Conservation (phyloP, 53 echinoderm and acorn worm genomes). For the Pentamera pediparva region DNA sequence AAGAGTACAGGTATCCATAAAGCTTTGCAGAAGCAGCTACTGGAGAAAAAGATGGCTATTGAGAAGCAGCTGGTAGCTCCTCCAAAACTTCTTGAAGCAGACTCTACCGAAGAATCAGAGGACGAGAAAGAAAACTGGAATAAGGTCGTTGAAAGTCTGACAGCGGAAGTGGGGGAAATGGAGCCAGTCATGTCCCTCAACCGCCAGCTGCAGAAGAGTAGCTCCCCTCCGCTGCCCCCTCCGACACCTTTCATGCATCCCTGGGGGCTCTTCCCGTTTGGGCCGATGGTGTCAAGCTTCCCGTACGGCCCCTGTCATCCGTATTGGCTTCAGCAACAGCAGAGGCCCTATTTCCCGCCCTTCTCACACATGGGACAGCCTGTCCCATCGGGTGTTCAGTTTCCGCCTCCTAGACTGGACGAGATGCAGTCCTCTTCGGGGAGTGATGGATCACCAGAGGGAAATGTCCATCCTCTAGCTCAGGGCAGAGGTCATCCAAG, state of each 20-base stretch:
- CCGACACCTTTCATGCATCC: constrained; percentile 3
- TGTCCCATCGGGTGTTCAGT: neutral
- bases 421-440: too few relatives aligned
- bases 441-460: too few relatives aligned
- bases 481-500: too few relatives aligned
- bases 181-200: constrained; percentile 7
- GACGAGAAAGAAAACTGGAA: constrained; percentile 23
- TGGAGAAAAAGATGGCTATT: neutral
- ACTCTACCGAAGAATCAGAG: constrained; percentile 18
- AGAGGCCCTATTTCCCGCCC: neutral
- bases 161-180: neutral
- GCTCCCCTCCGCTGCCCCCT: neutral
- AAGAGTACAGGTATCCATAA: neutral
- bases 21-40: neutral
- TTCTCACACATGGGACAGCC: neutral
- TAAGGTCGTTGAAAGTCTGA: neutral
- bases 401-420: too few relatives aligned
- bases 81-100: too few relatives aligned
- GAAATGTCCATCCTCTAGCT: too few relatives aligned
- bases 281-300: neutral
- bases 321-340: neutral
- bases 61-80: too few relatives aligned
- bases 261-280: constrained; percentile 23
- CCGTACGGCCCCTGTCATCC: neutral
- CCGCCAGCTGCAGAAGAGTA: constrained; percentile 1